Conservation (phyloP, 2,888 invertebrate genomes). For the Cataglyphis altisquamis region DNA sequence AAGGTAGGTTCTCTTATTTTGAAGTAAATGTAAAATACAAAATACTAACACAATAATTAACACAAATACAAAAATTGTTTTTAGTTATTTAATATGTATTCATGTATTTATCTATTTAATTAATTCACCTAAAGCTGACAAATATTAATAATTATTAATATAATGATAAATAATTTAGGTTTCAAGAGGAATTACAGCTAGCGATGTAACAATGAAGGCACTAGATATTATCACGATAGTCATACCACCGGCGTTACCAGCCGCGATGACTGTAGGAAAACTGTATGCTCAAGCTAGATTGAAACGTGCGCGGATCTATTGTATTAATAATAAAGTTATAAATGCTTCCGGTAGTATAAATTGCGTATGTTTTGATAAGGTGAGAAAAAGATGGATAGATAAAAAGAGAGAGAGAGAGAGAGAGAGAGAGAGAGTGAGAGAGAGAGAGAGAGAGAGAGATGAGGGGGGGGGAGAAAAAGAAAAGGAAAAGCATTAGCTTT, state of each 20-base stretch:
- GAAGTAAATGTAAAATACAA: conserved; percentile 1
- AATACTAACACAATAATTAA: no score
- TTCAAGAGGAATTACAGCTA: conserved; percentile 85
- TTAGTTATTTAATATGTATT: background rate
- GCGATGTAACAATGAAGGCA: conserved; percentile 90
- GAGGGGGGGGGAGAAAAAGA: background rate
- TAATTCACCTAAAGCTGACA: background rate
- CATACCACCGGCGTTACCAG: conserved; percentile 96
- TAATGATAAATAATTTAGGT: conserved; percentile 84
- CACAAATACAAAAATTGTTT: background rate
- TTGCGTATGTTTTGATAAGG: conserved; percentile 96
- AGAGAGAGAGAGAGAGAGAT: no score
- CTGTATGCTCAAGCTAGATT: conserved; percentile 92
- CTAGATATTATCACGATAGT: conserved; percentile 97
- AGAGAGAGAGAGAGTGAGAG: conserved; percentile 52
- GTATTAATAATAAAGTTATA: conserved; percentile 93
- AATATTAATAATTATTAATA: background rate
- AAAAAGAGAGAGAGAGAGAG: no score
- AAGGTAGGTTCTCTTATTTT: conserved; percentile 89
- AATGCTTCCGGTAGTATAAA: conserved; percentile 93
- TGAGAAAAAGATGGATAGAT: conserved; percentile 79
- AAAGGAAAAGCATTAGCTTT: background rate
- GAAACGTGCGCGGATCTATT: conserved; percentile 90
- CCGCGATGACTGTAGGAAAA: conserved; percentile 94
- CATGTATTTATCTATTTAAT: background rate